These are phyloP conservation scores for Drosophila maculinotata DNA, from an alignment of 2,888 invertebrate species.

Conservation along the genomic window DNA sequence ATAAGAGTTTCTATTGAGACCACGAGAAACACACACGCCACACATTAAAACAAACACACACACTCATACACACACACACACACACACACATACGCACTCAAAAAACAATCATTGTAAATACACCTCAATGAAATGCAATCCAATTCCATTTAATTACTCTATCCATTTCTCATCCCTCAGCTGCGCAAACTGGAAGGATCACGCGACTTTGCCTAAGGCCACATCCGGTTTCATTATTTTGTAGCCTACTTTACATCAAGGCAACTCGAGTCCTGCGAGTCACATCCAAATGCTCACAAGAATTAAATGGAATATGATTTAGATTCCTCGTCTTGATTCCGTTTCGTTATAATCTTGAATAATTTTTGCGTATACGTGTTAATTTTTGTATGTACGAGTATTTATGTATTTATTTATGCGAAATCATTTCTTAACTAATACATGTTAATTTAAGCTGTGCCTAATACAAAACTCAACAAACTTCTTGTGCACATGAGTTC, in stretches of 20 bases:
- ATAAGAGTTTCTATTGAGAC: conserved; percentile 70
- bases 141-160: conserved; percentile 9
- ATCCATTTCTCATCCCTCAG: conserved; percentile 52
- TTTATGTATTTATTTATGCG: conserved; percentile 73
- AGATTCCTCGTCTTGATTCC: conserved; percentile 33
- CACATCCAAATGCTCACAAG: conserved; percentile 42
- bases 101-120: conserved; percentile 45
- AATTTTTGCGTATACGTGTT: conserved; percentile 49
- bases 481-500: conserved; percentile 41
- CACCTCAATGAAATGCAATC: not conserved
- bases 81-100: conserved; percentile 28
- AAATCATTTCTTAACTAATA: conserved; percentile 63
- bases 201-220: conserved; percentile 69
- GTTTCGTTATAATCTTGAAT: conserved; percentile 48
- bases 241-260: conserved; percentile 9
- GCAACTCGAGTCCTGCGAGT: conserved; percentile 30
- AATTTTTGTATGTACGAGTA: conserved; percentile 51
- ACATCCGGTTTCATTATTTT: too few relatives aligned
- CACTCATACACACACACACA: conserved; percentile 10
- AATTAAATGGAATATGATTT: conserved; percentile 18
- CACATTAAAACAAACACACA: conserved; percentile 10
- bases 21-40: conserved; percentile 10
- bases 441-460: conserved; percentile 62
- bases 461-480: conserved; percentile 42
- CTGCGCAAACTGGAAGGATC: conserved; percentile 80